phyloP scores from a whole-genome alignment of 2,888 invertebrate genomes.

The Drosophila nigritarsus region DNA sequence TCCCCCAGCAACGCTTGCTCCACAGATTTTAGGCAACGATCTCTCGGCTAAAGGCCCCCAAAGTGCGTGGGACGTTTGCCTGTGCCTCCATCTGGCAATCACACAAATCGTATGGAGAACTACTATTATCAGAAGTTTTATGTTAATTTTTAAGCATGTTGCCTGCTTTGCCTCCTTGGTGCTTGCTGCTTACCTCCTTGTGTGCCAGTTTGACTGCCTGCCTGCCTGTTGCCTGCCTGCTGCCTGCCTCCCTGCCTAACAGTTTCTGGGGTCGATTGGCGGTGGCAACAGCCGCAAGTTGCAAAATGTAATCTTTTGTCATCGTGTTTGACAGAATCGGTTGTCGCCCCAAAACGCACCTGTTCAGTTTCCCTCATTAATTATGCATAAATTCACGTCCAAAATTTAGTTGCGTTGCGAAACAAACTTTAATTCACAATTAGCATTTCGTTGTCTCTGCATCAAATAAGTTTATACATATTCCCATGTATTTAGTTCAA shows the following conservation, averaged over 20 bases:
- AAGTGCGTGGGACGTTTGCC: slow-evolving; percentile 49
- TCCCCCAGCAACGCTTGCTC: slow-evolving; percentile 42
- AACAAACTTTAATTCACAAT: slow-evolving; percentile 42
- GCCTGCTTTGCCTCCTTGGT: slow-evolving; percentile 39
- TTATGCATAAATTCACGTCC: slow-evolving; percentile 80
- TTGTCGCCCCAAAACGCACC: slow-evolving; percentile 79
- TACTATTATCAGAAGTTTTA: slow-evolving; percentile 82
- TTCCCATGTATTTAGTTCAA: background rate
- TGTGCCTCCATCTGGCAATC: slow-evolving; percentile 52
- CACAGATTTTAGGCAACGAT: slow-evolving; percentile 57
- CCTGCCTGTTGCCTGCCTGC: slow-evolving; percentile 29
- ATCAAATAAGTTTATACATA: background rate
- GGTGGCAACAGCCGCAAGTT: slow-evolving; percentile 64
- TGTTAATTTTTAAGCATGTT: slow-evolving; percentile 81
- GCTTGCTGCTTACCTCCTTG: slow-evolving; percentile 38
- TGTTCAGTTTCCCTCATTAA: slow-evolving; percentile 83
- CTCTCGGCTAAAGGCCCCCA: background rate
- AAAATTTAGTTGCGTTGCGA: slow-evolving; percentile 57
- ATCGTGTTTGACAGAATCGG: slow-evolving; percentile 79
- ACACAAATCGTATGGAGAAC: slow-evolving; percentile 68
- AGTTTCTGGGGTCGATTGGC: slow-evolving; percentile 46
- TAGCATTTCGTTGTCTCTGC: slow-evolving; percentile 8
- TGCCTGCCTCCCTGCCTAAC: slow-evolving; percentile 46
- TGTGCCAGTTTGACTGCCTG: slow-evolving; percentile 11
- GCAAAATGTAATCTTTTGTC: slow-evolving; percentile 82